Evolutionary conservation across 2,113 vertebrate species (phyloP).

Genomic region (Pelusios castaneus): DNA sequence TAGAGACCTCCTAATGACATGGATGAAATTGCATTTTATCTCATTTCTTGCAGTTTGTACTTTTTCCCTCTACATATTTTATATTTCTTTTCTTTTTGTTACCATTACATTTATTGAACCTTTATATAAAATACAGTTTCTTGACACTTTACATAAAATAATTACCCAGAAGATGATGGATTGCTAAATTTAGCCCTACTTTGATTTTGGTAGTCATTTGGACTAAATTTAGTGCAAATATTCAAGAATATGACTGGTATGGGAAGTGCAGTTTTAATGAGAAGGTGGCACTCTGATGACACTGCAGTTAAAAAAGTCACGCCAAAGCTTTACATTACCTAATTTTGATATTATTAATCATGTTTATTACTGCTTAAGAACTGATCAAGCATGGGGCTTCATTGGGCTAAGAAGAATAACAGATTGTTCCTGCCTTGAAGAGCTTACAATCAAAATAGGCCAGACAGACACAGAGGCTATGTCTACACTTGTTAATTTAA

Average conservation of each 20-base stretch:
- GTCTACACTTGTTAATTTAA: too few species aligned
- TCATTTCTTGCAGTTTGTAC: neutral
- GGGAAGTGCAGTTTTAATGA: neutral
- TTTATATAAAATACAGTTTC: too few species aligned
- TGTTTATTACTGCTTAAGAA: too few species aligned
- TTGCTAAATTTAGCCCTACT: neutral
- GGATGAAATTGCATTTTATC: fast-evolving
- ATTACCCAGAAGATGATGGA: neutral
- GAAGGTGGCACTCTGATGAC: fast-evolving
- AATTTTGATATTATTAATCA: too few species aligned
- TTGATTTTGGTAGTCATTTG: neutral
- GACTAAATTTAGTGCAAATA: neutral
- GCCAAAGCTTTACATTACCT: too few species aligned
- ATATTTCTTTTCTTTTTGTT: too few species aligned
- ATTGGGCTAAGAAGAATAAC: too few species aligned
- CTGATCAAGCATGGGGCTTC: too few species aligned
- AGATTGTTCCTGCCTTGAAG: too few species aligned
- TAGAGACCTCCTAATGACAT: neutral
- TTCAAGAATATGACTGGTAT: neutral
- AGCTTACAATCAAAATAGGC: too few species aligned
- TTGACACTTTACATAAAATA: neutral
- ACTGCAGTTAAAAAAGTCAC: neutral
- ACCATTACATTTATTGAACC: too few species aligned
- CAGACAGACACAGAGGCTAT: too few species aligned
- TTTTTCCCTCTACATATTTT: neutral